Evolutionary conservation across 2,888 invertebrate genomes (phyloP).

Genomic region (Mamestra brassicae): DNA sequence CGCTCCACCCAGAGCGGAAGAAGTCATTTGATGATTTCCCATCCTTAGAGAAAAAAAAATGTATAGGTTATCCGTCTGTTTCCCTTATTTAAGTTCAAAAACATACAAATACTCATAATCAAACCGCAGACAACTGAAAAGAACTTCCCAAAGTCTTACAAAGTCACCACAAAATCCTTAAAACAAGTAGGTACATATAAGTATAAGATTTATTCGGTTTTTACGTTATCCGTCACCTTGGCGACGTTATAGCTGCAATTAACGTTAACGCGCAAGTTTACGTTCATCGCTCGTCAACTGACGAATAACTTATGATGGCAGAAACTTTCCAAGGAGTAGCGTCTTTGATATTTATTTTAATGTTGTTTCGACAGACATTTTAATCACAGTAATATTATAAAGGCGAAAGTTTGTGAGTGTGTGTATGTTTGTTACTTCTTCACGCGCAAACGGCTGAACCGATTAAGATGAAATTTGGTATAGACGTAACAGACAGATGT

Average conservation of each 20-base stretch:
- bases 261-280: slow-evolving; percentile 47
- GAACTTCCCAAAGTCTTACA: not conserved
- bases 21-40: no score
- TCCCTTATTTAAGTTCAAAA: no score
- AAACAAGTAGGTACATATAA: slow-evolving; percentile 3
- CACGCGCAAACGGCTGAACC: no score
- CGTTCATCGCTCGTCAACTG: slow-evolving; percentile 12
- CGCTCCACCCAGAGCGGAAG: no score
- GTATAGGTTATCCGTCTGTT: no score
- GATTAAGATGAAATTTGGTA: no score
- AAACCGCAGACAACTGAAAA: not conserved
- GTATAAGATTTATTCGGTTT: slow-evolving; percentile 37
- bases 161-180: slow-evolving; percentile 8
- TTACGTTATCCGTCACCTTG: slow-evolving; percentile 38
- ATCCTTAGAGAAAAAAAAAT: no score
- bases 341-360: slow-evolving; percentile 3
- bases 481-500: no score
- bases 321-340: slow-evolving; percentile 18
- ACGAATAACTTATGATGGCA: slow-evolving; percentile 32
- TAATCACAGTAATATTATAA: no score
- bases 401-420: no score
- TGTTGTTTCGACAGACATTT: not conserved
- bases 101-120: not conserved
- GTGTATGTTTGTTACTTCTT: no score
- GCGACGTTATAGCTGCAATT: slow-evolving; percentile 37